Evolutionary conservation across 2,797 vertebrate species (phyloP), one percentile per base, ranked within the genome.

Genomic region (Remorina albescens): DNA sequence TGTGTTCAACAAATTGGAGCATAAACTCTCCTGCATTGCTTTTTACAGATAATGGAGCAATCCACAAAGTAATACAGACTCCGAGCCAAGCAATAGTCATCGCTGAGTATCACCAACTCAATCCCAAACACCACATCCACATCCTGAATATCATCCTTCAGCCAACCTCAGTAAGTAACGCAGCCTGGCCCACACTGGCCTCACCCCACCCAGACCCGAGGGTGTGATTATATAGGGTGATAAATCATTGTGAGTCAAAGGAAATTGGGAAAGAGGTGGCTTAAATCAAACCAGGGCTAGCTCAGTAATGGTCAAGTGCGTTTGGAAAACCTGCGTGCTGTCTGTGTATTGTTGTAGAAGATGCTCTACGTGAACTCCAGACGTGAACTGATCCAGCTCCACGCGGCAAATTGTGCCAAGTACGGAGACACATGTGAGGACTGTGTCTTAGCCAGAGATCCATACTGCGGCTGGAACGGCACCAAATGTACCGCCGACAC

Each of bases 381-480:
- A 57, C 62, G 5, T 6, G 77, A 94, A 57, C 36, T 95, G 69
- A 76, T 88, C 54, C 89, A 92, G 36, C n/a, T 95, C 26, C 78
- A 94, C n/a, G 72, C 91, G 62, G 59, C 6, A 8, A 69, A 77
- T 71, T 95, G 95, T 65, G 0, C 6, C 1, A 34, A 49, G 2
- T 94, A 94, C 39, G 92, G 92, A 59, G 5, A 84, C 0, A 69
- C 15, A 2, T 94, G 92, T 65, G 12, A 67, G 15, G 71, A 85
- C 0, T 95, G 94, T 19, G n/a, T 86, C 12, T 59, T 92, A 51
- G 89, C 94, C 60, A 81, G 86, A 76, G 93, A 95, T 61, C 94
- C 95, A 0, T 86, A 94, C 87, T 95, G 95, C 26, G 11, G 67
- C 72, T 95, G 94, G 94, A 11, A 51, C 0, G 1, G 3, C 2